Evolutionary conservation across 2,888 invertebrate species (phyloP), one percentile per base, ranked within the genome.

Genomic region (Drosophila meridiana): DNA sequence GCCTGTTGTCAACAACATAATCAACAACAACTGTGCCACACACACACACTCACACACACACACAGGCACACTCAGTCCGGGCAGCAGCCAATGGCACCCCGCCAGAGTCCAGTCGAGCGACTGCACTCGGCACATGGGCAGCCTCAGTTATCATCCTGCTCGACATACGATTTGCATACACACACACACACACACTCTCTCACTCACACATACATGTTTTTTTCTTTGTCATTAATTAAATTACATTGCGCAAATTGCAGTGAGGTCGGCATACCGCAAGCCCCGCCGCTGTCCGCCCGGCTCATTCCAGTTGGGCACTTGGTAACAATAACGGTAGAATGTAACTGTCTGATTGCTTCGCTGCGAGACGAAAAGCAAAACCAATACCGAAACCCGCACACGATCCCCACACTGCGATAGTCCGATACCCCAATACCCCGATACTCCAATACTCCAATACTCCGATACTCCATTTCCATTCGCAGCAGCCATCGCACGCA

Each of bases 1-100:
- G 91, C 89, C 90, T 85, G 91, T 91, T 91, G 91, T 91, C 92
- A 92, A 91, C 92, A 92, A 91, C 91, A 91, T 90, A 82, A 87
- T 90, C 86, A 90, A 88, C 86, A 86, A 77, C 83, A 84, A 80
- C 73, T 62, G 64, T 43, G 73, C 66, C 66, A 74, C 58, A 47
- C 57, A 32, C 65, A 34, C 43, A 26, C 43, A 42, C 56, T 42
- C 56, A 64, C 78, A 32, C 42, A 42, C 57, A 57, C 57, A 62
- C 79, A 43, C 43, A 43, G 20, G 67, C 74, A 63, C 55, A 60
- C 40, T n/a, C 36, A 59, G 40, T 14, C 28, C 3, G 9, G 9
- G 5, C 50, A 68, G 55, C 78, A 69, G 61, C 78, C 86, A 83
- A 76, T 80, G 61, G 48, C 69, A 64, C 42, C 76, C 48, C 30